Evolutionary conservation across 1,140 invertebrate genomes (phyloP), one percentile per base, ranked within the genome.

Genomic region (Dufourea novaeangliae): DNA sequence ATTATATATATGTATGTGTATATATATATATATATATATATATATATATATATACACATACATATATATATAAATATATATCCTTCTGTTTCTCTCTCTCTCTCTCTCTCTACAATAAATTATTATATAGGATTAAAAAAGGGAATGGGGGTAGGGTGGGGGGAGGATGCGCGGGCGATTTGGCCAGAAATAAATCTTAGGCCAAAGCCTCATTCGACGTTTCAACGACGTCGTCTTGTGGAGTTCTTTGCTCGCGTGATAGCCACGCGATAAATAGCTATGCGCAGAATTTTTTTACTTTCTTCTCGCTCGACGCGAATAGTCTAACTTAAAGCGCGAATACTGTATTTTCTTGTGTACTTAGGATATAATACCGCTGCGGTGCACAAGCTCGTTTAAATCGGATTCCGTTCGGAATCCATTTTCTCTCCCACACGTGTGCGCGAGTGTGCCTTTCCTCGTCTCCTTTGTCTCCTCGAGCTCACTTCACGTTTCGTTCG

Each of bases 81-180:
- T 50, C 68, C 39, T 64, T 73, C 50, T 69, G 34, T 76, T 12
- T 50, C n/a, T n/a, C n/a, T n/a, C n/a, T 67, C 41, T 62, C 80
- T 73, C 68, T 68, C 77, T 74, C 29, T 46, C 52, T 54, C 62
- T 85, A 83, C 86, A 91, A 92, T 91, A 92, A 92, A 90, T 86
- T 90, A 91, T 88, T 86, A 82, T 77, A 50, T 84, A 82, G 68
- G 74, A 88, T 83, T 87, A 85, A 80, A 50, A 34, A 29, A 7
- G 59, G 25, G 68, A 20, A 8, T 54, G 22, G 70, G 37, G 6
- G 39, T 14, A 63, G 32, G 10, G 61, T 17, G 57, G 27, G 6
- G 46, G 27, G 69, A n/a, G n/a, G n/a, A n/a, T n/a, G 37, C 52
- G 59, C 52, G 59, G 63, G 56, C 68, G 41, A 32, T 37, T 73